Conservation (phyloP, 2,113 vertebrate species). For the Nyctereutes procyonoides region DNA sequence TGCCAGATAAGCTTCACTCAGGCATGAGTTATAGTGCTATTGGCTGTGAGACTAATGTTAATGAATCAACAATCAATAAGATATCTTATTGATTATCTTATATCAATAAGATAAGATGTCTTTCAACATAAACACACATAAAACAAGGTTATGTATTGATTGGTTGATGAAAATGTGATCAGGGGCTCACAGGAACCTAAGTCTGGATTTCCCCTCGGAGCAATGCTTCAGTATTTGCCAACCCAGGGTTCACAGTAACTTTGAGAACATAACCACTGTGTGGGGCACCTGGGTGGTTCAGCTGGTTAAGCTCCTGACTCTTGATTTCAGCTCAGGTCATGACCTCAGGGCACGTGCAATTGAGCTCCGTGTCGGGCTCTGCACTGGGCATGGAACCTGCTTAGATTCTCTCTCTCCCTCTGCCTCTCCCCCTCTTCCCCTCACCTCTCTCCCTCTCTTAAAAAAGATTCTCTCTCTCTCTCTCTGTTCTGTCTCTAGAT, state of each 20-base stretch:
- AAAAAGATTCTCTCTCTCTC: not conserved
- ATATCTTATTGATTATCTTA: too few species aligned
- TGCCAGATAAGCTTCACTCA: not conserved
- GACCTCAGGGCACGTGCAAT: not conserved
- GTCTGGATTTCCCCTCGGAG: not conserved
- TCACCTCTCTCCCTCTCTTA: not conserved
- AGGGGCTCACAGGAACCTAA: not conserved
- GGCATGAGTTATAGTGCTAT: not conserved
- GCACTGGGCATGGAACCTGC: not conserved
- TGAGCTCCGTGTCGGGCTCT: not conserved
- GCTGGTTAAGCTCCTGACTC: not conserved
- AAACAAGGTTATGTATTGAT: not conserved
- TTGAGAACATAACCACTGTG: not conserved
- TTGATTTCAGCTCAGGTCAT: not conserved
- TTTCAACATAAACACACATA: not conserved
- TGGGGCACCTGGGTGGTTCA: not conserved
- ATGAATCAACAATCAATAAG: not conserved
- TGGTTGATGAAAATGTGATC: not conserved
- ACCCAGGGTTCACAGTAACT: not conserved
- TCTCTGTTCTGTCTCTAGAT: not conserved
- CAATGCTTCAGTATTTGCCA: not conserved
- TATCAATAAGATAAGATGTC: not conserved
- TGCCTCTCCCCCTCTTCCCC: not conserved
- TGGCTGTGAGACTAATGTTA: not conserved
- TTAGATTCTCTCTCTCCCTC: not conserved